phyloP scores from a whole-genome alignment of 2,888 invertebrate genomes.

The Sarcophaga subvicina region DNA sequence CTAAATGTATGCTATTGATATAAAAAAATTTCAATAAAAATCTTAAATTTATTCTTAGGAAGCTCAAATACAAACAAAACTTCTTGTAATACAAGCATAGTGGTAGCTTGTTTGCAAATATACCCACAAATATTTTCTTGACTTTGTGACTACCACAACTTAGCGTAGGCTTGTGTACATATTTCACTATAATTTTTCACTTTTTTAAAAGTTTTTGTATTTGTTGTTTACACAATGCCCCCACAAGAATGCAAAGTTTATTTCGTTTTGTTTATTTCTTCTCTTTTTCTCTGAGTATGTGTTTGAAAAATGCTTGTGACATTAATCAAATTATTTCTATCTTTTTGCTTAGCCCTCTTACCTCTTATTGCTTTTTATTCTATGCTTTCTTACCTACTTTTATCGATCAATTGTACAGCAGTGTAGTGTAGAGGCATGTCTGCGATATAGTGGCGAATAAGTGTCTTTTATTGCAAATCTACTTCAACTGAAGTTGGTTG shows the following conservation, averaged over 20 bases:
- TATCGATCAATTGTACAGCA: neutral
- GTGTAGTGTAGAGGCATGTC: neutral
- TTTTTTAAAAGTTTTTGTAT: neutral
- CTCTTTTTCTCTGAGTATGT: neutral
- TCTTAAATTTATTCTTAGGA: too few species aligned
- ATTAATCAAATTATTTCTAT: neutral
- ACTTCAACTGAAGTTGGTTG: slow-evolving; percentile 14
- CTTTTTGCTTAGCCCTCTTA: neutral
- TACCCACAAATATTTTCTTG: too few species aligned
- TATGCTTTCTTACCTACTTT: neutral
- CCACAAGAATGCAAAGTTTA: neutral
- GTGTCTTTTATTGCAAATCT: slow-evolving; percentile 20
- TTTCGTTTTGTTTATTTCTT: neutral
- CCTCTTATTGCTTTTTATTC: neutral
- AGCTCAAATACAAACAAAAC: too few species aligned
- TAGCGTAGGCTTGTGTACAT: neutral
- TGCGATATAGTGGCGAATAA: neutral
- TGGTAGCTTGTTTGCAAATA: too few species aligned
- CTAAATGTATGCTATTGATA: too few species aligned
- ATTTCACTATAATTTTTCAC: neutral
- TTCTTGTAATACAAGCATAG: too few species aligned
- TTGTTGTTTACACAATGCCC: neutral
- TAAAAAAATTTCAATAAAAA: too few species aligned
- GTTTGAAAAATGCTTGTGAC: neutral
- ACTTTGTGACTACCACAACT: too few species aligned